phyloP scores from a whole-genome alignment of 53 echinoderm and acorn worm genomes.

The Luidia sarsii region DNA sequence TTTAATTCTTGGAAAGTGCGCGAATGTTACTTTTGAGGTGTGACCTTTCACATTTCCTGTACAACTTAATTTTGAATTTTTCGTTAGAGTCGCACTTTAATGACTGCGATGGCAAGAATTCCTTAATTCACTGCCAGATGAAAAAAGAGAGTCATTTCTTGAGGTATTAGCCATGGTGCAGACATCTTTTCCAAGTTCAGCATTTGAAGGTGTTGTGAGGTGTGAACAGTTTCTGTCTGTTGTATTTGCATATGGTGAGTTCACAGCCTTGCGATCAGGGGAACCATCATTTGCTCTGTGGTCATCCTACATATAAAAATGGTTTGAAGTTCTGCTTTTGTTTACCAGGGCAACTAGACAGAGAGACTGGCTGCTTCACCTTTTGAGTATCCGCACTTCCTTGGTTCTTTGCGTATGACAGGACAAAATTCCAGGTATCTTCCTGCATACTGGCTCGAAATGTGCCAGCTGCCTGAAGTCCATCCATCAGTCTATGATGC shows the following conservation, averaged over 20 bases:
- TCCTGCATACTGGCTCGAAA: conserved; percentile 43
- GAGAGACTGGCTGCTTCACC: conserved; percentile 68
- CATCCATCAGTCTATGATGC: conserved; percentile 50
- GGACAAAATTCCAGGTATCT: conserved; percentile 14
- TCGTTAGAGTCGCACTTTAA: too few relatives aligned
- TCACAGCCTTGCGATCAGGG: not conserved
- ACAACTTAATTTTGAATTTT: too few relatives aligned
- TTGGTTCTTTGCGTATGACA: conserved; percentile 77
- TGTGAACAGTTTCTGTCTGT: not conserved
- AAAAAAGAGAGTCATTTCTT: conserved; percentile 3
- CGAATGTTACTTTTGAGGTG: too few relatives aligned
- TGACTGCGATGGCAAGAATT: conserved; percentile 16
- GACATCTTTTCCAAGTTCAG: conserved; percentile 9
- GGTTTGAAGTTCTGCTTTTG: conserved; percentile 61
- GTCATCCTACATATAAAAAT: conserved; percentile 66
- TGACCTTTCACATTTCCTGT: too few relatives aligned
- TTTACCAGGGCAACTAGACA: conserved; percentile 65
- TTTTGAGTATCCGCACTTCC: conserved; percentile 59
- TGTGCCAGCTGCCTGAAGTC: conserved; percentile 27
- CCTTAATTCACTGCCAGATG: conserved; percentile 4
- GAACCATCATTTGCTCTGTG: conserved; percentile 40
- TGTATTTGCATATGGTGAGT: not conserved
- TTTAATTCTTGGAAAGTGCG: too few relatives aligned
- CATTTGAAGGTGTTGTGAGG: conserved; percentile 3
- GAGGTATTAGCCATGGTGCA: conserved; percentile 1